A percentile compares a stretch with the other conserved stretches of the same genome.
Conservation (phyloP, 2,113 vertebrate species). For the Apodemus sylvaticus region DNA sequence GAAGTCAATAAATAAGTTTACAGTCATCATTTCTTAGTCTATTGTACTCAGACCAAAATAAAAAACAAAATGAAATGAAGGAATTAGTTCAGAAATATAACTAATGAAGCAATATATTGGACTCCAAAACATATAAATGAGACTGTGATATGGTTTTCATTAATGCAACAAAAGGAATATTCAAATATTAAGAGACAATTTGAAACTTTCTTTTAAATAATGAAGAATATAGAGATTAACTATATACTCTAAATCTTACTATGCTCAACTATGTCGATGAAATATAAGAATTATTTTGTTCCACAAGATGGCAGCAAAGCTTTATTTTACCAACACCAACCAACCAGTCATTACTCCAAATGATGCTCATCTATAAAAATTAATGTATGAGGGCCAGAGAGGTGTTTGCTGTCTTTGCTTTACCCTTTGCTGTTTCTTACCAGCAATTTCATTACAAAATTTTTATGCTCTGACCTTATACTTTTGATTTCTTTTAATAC, state of each 20-base stretch:
- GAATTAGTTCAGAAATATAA: conserved; percentile 34
- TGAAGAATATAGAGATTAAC: not conserved
- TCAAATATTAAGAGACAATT: not conserved
- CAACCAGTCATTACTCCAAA: not conserved
- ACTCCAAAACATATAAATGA: not conserved
- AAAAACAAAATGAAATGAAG: conserved; percentile 24
- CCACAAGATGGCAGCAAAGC: conserved; percentile 87
- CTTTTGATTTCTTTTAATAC: conserved; percentile 4
- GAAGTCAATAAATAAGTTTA: not conserved
- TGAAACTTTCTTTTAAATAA: conserved; percentile 18
- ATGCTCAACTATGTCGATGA: not conserved
- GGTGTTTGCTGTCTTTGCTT: not conserved
- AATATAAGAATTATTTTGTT: conserved; percentile 51
- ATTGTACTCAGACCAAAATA: not conserved
- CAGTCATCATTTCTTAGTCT: not conserved
- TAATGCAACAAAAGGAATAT: not conserved
- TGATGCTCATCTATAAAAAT: not conserved
- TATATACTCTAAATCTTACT: not conserved
- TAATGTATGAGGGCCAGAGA: not conserved
- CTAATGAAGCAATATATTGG: conserved; percentile 2
- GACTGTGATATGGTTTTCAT: not conserved
- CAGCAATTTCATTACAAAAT: not conserved
- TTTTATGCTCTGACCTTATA: not conserved
- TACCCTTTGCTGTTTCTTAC: not conserved
- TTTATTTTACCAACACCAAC: conserved; percentile 62